Evolutionary conservation across 2,797 vertebrate species (phyloP), one percentile per base, ranked within the genome.

Genomic region (Agapornis canus): DNA sequence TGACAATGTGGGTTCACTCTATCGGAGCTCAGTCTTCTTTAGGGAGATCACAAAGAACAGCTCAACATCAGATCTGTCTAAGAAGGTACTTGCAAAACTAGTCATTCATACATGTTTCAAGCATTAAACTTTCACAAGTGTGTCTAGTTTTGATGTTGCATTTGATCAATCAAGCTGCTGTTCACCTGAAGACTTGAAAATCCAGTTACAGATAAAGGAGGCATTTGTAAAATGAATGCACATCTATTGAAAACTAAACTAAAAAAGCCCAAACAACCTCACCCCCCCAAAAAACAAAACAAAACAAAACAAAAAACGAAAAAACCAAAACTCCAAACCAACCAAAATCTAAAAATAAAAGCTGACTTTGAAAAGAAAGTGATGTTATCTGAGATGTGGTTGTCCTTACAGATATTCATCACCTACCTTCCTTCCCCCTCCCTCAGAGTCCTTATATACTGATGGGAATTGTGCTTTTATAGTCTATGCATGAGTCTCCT

Each of bases 321-420:
- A 32, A 26, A 20, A 20, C 20, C 5, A 19, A 7, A 29, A 40
- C 5, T 0, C 2, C 13, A 32, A 63, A 45, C 2, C 5, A n/a
- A 52, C 29, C 11, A 43, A 87, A 59, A 71, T 45, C 32, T 43
- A 57, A 51, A 63, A 48, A 29, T 42, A 76, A 83, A 84, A 90
- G 21, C 21, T 37, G 14, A 2, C 16, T 84, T 80, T 47, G 60
- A 32, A 42, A 73, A 45, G 13, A 70, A 75, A 59, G 9, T 35
- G 8, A 13, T 73, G 35, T 5, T 49, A 26, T 21, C 25, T 52
- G 13, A 45, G 16, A 40, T 27, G 23, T 45, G 23, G 37, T 17
- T 54, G 8, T 37, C 23, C 26, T 72, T 65, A 39, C 2, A 1
- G 9, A 31, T 56, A 71, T 43, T 77, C 13, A 40, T 72, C 15